These are phyloP conservation scores for Lithobius niger DNA, from an alignment of 1,140 invertebrate species.

Conservation along the genomic window DNA sequence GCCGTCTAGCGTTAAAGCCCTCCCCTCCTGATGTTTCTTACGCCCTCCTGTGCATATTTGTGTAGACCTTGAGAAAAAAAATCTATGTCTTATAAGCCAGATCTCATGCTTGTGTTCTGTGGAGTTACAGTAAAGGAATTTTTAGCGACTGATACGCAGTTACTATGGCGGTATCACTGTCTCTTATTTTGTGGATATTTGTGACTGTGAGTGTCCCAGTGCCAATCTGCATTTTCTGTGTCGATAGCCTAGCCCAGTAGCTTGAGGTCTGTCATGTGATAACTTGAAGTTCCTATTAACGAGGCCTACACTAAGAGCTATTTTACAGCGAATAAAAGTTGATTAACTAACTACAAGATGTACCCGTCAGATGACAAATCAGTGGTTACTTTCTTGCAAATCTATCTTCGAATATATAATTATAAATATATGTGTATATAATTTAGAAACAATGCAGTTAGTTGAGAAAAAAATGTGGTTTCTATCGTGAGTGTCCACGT, in stretches of 20 bases:
- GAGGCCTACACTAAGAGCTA: conserved; percentile 1
- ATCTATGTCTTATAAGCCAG: too few relatives aligned
- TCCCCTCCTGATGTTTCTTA: too few relatives aligned
- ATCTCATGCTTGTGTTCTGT: too few relatives aligned
- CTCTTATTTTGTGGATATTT: background rate
- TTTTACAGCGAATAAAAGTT: conserved; percentile 1
- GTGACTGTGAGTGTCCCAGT: background rate
- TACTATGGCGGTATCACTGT: background rate
- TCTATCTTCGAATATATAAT: conserved; percentile 6
- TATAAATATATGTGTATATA: conserved; percentile 8
- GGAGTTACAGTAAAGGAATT: too few relatives aligned
- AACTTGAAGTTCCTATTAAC: conserved; percentile 5
- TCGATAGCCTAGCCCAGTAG: background rate
- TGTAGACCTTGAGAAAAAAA: too few relatives aligned
- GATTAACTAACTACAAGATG: background rate
- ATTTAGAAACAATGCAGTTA: conserved; percentile 3
- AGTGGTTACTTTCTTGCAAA: conserved; percentile 7
- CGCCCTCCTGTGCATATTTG: too few relatives aligned
- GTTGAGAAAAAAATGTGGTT: background rate
- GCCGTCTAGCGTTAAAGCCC: too few relatives aligned
- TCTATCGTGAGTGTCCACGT: background rate
- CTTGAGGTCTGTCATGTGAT: conserved; percentile 5
- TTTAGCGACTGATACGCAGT: too few relatives aligned
- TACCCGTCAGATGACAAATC: background rate
- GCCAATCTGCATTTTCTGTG: background rate